Evolutionary conservation across 2,888 invertebrate species (phyloP).

Genomic region (Selenia dentaria): DNA sequence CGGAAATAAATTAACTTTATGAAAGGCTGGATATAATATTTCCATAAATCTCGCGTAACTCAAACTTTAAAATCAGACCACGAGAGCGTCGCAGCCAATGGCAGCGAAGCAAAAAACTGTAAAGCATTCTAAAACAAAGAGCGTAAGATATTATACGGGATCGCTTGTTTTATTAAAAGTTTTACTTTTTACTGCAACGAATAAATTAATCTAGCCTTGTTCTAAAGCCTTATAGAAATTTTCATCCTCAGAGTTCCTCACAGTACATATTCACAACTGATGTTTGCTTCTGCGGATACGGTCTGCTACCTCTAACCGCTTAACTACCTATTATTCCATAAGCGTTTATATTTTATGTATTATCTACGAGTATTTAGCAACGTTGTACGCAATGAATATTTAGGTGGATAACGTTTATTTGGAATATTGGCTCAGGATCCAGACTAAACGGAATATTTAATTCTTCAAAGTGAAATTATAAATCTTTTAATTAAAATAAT

Average conservation of each 20-base stretch:
- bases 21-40: conserved; percentile 28
- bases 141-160: conserved; percentile 49
- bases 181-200: conserved; percentile 46
- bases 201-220: conserved; percentile 49
- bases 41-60: conserved; percentile 34
- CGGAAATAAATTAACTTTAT: conserved; percentile 1
- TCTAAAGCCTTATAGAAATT: conserved; percentile 35
- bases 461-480: conserved; percentile 8
- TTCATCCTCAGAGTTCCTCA: conserved; percentile 32
- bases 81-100: conserved; percentile 38
- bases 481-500: conserved; percentile 11
- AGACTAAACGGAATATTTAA: conserved; percentile 14
- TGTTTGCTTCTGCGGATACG: background rate
- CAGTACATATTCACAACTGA: conserved; percentile 12
- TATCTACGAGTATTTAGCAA: background rate
- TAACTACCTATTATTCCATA: conserved; percentile 14
- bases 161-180: conserved; percentile 58
- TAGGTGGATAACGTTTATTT: conserved; percentile 3
- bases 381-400: conserved; percentile 6
- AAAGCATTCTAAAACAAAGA: conserved; percentile 55
- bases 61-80: conserved; percentile 31
- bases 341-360: conserved; percentile 4
- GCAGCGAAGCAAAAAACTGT: conserved; percentile 38
- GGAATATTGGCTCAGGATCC: conserved; percentile 11
- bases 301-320: conserved; percentile 7